Conservation (phyloP, 2,888 invertebrate species). For the Eurytoma californica region DNA sequence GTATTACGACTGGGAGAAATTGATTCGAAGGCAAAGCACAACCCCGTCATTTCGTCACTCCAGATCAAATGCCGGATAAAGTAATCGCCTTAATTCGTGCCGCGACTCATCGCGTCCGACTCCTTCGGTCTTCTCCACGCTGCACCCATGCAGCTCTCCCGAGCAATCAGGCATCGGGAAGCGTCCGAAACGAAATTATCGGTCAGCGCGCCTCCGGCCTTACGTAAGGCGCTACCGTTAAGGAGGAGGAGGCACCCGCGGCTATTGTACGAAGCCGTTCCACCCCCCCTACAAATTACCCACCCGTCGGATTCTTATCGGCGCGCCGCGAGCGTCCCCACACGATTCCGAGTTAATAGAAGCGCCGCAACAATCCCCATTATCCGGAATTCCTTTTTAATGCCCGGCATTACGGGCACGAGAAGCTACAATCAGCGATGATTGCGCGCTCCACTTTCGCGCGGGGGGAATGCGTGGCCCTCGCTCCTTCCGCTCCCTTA, state of each 20-base stretch:
- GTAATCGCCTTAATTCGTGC: constrained; percentile 32
- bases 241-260: neutral
- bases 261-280: no score
- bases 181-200: constrained; percentile 29
- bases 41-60: neutral
- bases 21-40: constrained; percentile 1
- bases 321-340: neutral
- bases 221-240: constrained; percentile 26
- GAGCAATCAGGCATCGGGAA: no score
- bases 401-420: constrained; percentile 46
- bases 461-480: no score
- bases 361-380: constrained; percentile 51
- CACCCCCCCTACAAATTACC: no score
- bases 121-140: no score
- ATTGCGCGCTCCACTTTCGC: constrained; percentile 22
- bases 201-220: constrained; percentile 2
- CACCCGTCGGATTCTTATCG: neutral
- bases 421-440: constrained; percentile 29
- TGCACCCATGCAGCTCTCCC: no score
- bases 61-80: constrained; percentile 25
- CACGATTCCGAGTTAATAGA: constrained; percentile 43
- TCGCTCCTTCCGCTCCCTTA: no score
- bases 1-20: constrained; percentile 4
- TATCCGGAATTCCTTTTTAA: constrained; percentile 49
- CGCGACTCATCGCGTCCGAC: neutral